These are phyloP conservation scores for Arge pagana DNA, from an alignment of 2,888 invertebrate species.

Conservation along the genomic window DNA sequence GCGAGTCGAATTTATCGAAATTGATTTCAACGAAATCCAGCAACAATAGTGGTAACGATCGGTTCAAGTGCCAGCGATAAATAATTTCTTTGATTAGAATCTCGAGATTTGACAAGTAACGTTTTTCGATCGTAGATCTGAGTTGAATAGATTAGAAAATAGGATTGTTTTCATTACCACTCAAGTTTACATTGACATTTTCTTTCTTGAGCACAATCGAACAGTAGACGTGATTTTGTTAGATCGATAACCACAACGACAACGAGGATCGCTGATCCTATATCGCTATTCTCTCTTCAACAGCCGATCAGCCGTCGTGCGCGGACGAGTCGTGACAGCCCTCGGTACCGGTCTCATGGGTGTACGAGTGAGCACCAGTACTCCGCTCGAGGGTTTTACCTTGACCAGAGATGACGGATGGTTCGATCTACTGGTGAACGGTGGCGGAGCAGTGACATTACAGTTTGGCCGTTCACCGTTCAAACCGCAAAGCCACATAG, in stretches of 20 bases:
- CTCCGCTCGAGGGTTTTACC: constrained; percentile 95
- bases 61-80: too few relatives aligned
- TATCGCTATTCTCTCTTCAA: constrained; percentile 39
- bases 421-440: constrained; percentile 98
- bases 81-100: too few relatives aligned
- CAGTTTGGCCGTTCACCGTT: constrained; percentile 93
- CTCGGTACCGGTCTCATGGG: constrained; percentile 94
- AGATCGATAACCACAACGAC: constrained; percentile 1
- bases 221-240: constrained; percentile 16
- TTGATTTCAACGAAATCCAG: too few relatives aligned
- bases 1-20: too few relatives aligned
- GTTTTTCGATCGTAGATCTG: too few relatives aligned
- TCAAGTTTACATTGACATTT: constrained; percentile 17
- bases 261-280: constrained; percentile 18
- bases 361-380: constrained; percentile 91
- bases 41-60: too few relatives aligned
- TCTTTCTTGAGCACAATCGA: constrained; percentile 7
- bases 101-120: too few relatives aligned
- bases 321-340: constrained; percentile 90
- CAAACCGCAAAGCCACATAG: constrained; percentile 83
- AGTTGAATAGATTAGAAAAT: constrained; percentile 15
- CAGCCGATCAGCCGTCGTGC: constrained; percentile 96
- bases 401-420: constrained; percentile 89
- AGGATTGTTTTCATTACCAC: constrained; percentile 17
- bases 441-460: constrained; percentile 95